Evolutionary conservation across 2,113 vertebrate species (phyloP), one percentile per base, ranked within the genome.

Genomic region (Mesembrinibis cayennensis): DNA sequence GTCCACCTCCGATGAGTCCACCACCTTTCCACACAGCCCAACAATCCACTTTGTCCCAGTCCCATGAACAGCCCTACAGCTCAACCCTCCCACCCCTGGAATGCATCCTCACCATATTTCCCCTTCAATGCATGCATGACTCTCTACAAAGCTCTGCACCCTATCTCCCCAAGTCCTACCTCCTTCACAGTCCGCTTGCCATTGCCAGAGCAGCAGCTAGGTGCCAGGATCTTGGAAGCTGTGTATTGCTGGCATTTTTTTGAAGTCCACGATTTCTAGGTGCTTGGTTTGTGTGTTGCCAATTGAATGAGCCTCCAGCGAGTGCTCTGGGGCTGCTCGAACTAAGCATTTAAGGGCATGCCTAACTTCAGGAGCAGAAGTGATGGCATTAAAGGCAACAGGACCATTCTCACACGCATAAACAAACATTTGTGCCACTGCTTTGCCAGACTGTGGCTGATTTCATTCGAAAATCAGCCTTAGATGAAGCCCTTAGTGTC

Each of bases 381-480:
- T 17, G 27, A 65, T 45, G 38, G 13, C 40, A 62, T 34, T 82
- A 84, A 89, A 87, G 52, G 70, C 50, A 89, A 50, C 11, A 65
- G 36, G 71, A 82, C 45, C 85, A 42, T 72, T 73, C 53, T 62
- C 8, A 18, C 5, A 38, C 19, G 82, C 55, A 89, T 74, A 95
- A 95, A 95, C 82, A 94, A 82, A 76, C 11, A 76, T 89, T 79
- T 89, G 17, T 1, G 1, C 50, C 58, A 58, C 45, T 72, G 44
- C 32, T 89, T 91, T 62, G 63, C 47, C 44, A 79, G 52, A 47
- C 36, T 61, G 38, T 17, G 36, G 16, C 45, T 80, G 70, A 90
- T 90, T 92, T 95, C 4, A 56, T 95, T 76, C 13, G 22, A 93
- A 95, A 94, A 86, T 69, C 52, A 88, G 47, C 47, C 71, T 94